Base-by-base conservation (phyloP, 2,113 vertebrate species). In the Phylloscopus trochilus region DNA sequence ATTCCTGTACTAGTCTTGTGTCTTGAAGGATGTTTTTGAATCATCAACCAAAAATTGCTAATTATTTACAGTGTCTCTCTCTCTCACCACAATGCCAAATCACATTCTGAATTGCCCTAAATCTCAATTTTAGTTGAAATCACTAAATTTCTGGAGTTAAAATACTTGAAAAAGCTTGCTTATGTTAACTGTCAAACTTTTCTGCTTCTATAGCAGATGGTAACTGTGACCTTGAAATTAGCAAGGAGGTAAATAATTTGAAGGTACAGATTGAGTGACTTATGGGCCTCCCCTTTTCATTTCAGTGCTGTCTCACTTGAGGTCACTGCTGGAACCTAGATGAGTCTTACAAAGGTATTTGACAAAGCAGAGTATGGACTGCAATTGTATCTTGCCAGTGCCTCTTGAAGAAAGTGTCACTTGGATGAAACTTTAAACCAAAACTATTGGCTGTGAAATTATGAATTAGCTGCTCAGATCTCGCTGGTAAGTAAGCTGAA, bases 191-290 rank as follows among this genome's bases (percentile, higher is more conserved):
- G 79, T 47, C 44, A 76, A 80, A 59, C 47, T 35, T 90, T 33
- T 35, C 13, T 59, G 44, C 27, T 74, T 83, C 67, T 56, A 6
- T 49, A 52, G 35, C 79, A 94, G 85, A 37, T 7, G 13, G 85
- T 63, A 67, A 86, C 86, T 44, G 56, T 92, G 88, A 59, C 83
- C 82, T 87, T 90, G 75, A 92, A 95, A 95, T 93, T 81, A 83
- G 35, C 52, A 56, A 75, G 64, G 73, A 88, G 55, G 63, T 13
- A 64, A 81, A 35, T 70, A 86, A 74, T 81, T 81, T 77, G 75
- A 86, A 92, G 68, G 62, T 64, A 63, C 44, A 81, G 75, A 96
- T 68, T 76, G 79, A 94, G 62, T 96, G 96, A 97, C 95, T 97
- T 94, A 90, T 89, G 66, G 74, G 84, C 58, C 63, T 91, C 78